phyloP scores from a whole-genome alignment of 2,113 vertebrate genomes.

The Speoplatyrhinus poulsoni region DNA sequence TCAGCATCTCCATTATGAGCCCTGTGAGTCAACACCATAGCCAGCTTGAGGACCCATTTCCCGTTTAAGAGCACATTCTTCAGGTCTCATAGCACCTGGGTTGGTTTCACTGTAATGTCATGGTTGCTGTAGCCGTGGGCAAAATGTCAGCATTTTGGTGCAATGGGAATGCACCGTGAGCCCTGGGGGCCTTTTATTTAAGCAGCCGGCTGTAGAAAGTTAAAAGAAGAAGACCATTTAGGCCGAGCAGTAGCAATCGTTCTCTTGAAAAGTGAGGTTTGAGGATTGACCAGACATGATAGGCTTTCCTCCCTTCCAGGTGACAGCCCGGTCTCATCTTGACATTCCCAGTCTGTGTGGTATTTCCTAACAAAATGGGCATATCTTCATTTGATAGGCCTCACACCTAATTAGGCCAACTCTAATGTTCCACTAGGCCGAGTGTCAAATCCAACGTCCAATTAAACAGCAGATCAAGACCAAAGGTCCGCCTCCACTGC shows the following conservation, averaged over 20 bases:
- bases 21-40: constrained; percentile 70
- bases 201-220: constrained; percentile 16
- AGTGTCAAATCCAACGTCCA: constrained; percentile 77
- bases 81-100: constrained; percentile 30
- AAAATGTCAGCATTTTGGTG: constrained; percentile 17
- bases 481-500: constrained; percentile 72
- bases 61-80: constrained; percentile 62
- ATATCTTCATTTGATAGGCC: constrained; percentile 73
- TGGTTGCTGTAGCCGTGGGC: constrained; percentile 36
- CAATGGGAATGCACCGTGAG: background rate
- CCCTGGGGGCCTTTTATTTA: constrained; percentile 14
- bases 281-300: constrained; percentile 64
- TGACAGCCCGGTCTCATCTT: constrained; percentile 61
- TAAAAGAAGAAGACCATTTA: constrained; percentile 34
- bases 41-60: constrained; percentile 58
- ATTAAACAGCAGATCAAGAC: constrained; percentile 75
- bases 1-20: constrained; percentile 62
- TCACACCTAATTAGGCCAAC: constrained; percentile 74
- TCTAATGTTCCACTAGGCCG: constrained; percentile 76
- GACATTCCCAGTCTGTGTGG: constrained; percentile 75
- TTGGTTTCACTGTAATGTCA: constrained; percentile 7
- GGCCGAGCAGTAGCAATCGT: constrained; percentile 47
- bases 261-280: constrained; percentile 35
- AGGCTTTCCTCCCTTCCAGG: constrained; percentile 51
- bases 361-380: constrained; percentile 74